Conservation (phyloP, 2,113 vertebrate genomes). For the Pomatostomus ruficeps region DNA sequence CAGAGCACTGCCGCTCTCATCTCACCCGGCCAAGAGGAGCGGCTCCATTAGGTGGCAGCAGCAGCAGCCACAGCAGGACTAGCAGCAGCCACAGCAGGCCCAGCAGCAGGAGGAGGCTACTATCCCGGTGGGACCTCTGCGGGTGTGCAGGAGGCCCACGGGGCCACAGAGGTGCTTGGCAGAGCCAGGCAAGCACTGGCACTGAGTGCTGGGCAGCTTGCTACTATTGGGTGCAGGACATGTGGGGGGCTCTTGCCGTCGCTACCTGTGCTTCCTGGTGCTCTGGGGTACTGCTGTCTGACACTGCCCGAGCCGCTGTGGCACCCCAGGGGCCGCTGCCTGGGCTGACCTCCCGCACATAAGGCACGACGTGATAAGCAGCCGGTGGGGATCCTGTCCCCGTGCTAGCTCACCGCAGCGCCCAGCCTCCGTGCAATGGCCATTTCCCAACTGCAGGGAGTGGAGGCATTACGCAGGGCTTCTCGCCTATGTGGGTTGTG, state of each 20-base stretch:
- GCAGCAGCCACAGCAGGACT: background rate
- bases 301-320: background rate
- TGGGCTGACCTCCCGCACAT: background rate
- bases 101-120: background rate
- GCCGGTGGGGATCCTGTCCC: background rate
- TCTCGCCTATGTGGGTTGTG: fast-evolving
- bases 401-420: background rate
- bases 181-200: background rate
- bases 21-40: background rate
- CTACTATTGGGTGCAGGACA: background rate
- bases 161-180: background rate
- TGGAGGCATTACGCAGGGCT: background rate
- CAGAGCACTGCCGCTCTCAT: background rate
- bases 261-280: background rate
- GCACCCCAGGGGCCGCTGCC: background rate
- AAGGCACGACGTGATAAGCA: fast-evolving
- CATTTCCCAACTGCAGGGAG: background rate
- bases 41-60: conserved; percentile 36
- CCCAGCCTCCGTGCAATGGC: background rate
- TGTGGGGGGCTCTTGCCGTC: background rate
- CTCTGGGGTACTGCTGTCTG: fast-evolving
- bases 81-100: background rate
- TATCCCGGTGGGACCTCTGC: background rate
- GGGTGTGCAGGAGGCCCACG: background rate
- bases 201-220: background rate